Evolutionary conservation across 2,113 vertebrate genomes (phyloP).

Genomic region (Malurus cyaneus): DNA sequence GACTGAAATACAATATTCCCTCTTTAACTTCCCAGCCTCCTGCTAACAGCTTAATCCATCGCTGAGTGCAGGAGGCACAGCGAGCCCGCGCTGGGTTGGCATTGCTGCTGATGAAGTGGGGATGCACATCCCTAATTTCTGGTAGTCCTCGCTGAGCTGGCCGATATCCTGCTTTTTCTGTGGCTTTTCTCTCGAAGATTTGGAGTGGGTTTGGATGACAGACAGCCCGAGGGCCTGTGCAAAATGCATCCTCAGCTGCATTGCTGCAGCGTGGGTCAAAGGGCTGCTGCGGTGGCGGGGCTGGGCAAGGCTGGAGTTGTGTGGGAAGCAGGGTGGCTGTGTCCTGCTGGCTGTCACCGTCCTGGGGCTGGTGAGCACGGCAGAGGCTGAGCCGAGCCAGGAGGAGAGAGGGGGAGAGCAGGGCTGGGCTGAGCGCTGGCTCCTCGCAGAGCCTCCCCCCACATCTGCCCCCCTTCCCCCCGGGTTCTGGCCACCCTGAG

Average conservation of each 20-base stretch:
- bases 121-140: neutral
- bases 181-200: neutral
- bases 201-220: neutral
- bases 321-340: neutral
- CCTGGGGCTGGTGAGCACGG: neutral
- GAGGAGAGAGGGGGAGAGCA: neutral
- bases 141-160: neutral
- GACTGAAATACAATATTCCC: slow-evolving; percentile 37
- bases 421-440: neutral
- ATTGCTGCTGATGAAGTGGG: neutral
- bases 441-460: fast-evolving
- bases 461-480: neutral
- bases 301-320: neutral
- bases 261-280: neutral
- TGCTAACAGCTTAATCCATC: slow-evolving; percentile 37
- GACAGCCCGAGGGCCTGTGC: neutral
- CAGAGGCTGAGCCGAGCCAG: neutral
- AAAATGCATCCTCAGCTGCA: neutral
- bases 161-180: neutral
- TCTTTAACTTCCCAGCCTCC: slow-evolving; percentile 35
- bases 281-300: neutral
- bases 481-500: neutral
- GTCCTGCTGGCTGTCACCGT: neutral
- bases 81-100: neutral
- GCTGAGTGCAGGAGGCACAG: neutral